Conservation (phyloP, 2,888 invertebrate species). For the Lamellibrachia columna region DNA sequence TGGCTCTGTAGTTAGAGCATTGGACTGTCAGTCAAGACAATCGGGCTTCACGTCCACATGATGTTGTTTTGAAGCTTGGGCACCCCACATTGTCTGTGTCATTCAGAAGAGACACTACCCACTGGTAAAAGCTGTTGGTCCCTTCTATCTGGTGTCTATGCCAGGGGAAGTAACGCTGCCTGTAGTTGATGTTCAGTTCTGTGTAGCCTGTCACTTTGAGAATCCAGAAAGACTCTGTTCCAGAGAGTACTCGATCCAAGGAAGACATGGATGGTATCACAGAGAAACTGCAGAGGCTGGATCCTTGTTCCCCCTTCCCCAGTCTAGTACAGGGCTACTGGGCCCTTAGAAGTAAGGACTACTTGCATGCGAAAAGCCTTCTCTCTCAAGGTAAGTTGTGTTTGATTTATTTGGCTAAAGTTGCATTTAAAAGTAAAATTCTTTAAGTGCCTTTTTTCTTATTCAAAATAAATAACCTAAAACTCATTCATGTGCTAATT, state of each 20-base stretch:
- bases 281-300: conserved; percentile 21
- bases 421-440: neutral
- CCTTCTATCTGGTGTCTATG: too few species aligned
- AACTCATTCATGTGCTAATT: too few species aligned
- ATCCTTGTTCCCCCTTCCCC: conserved; percentile 19
- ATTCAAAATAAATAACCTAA: neutral
- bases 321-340: conserved; percentile 43
- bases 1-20: too few species aligned
- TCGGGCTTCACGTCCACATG: too few species aligned
- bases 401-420: neutral
- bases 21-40: too few species aligned
- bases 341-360: conserved; percentile 43
- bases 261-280: neutral
- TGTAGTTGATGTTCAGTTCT: too few species aligned
- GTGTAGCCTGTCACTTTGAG: too few species aligned
- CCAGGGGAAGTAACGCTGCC: too few species aligned
- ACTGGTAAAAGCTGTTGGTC: too few species aligned
- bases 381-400: conserved; percentile 44
- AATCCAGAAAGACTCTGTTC: neutral
- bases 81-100: too few species aligned
- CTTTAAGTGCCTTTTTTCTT: neutral
- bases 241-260: conserved; percentile 20
- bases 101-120: too few species aligned
- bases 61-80: too few species aligned
- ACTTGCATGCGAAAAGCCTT: conserved; percentile 41